Base-by-base conservation (phyloP, 2,888 invertebrate species). In the Norana najaformis region DNA sequence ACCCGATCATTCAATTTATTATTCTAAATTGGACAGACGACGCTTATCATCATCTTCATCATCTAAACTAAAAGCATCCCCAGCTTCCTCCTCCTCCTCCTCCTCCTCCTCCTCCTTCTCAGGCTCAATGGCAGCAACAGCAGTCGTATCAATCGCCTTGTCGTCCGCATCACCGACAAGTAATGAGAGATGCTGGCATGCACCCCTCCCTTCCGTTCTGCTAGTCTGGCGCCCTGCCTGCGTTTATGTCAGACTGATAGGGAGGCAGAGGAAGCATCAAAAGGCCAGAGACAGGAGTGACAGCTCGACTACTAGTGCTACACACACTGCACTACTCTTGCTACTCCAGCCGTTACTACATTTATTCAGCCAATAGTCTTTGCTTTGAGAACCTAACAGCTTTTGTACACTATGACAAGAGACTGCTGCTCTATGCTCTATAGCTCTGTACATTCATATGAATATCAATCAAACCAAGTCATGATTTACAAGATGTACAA, bases 161-260 rank as follows among this genome's bases (percentile, higher is more conserved):
- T 69, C 69, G 13, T 69, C 30, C n/a, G 69, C 30, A 69, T n/a
- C 30, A n/a, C 69, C 11, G 69, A 2, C n/a, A n/a, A n/a, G n/a
- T n/a, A n/a, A 11, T 30, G 69, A 69, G 8, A 69, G 69, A n/a
- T 16, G 16, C 6, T 3, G 53, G 23, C 53, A 41, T 3, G 69
- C n/a, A 69, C 16, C 30, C n/a, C 8, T 30, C 8, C 69, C 69
- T 69, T 16, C 30, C 69, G 16, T 8, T n/a, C 69, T n/a, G 30
- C 69, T n/a, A 69, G 69, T n/a, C 69, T 69, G 69, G n/a, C n/a
- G 69, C 69, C 69, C 69, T 69, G 69, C 69, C n/a, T 69, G 30
- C 69, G 30, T 11, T 69, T 30, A n/a, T n/a, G 30, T 69, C 8
- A n/a, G 16, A n/a, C 69, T 69, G 69, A 69, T n/a, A n/a, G 69